Conservation (phyloP, 2,113 vertebrate species). For the Dasyurus viverrinus region DNA sequence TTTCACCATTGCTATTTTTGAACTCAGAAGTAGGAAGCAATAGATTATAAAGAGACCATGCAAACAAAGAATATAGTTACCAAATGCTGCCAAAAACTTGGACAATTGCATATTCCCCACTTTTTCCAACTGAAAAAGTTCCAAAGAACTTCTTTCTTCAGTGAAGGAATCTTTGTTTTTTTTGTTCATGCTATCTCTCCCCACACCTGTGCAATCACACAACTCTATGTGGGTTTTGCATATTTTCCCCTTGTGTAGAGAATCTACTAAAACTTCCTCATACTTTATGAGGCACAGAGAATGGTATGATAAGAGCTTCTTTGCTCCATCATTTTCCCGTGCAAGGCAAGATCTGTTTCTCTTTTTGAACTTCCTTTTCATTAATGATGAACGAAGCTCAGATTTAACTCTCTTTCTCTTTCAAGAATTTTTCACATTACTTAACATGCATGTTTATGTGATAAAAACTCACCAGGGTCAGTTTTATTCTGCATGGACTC, state of each 20-base stretch:
- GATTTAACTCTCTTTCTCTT: slow-evolving; percentile 33
- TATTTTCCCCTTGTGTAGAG: slow-evolving; percentile 58
- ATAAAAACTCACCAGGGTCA: slow-evolving; percentile 45
- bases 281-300: slow-evolving; percentile 54
- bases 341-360: not conserved
- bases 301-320: not conserved
- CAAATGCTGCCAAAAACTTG: not conserved
- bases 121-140: not conserved
- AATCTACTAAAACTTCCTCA: slow-evolving; percentile 49
- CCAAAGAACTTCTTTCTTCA: not conserved
- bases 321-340: slow-evolving; percentile 44
- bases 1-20: slow-evolving; percentile 14
- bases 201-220: not conserved
- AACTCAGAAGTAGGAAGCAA: slow-evolving; percentile 7
- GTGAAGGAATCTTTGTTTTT: slow-evolving; percentile 46
- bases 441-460: slow-evolving; percentile 27
- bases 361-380: slow-evolving; percentile 24
- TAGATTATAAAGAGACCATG: slow-evolving; percentile 20
- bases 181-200: not conserved
- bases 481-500: slow-evolving; percentile 37
- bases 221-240: slow-evolving; percentile 30
- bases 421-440: slow-evolving; percentile 36
- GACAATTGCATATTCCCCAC: not conserved
- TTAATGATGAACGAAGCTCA: slow-evolving; percentile 42
- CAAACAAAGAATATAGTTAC: not conserved